Base-by-base conservation (phyloP, 2,113 vertebrate genomes). In the Centropristis striata region DNA sequence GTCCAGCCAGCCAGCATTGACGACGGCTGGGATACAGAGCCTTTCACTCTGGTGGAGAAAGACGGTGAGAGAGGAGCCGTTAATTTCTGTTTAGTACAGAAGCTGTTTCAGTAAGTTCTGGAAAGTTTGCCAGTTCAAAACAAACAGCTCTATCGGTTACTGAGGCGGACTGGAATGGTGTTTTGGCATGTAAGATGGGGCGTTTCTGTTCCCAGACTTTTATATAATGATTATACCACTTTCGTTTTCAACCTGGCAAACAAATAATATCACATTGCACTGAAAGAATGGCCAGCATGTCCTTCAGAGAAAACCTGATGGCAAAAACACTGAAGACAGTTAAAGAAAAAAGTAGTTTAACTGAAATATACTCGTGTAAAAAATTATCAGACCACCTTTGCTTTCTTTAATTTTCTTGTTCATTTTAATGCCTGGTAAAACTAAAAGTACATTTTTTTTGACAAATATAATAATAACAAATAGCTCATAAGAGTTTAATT, bases 1-100 rank as follows among this genome's bases (percentile, higher is more conserved):
- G 98, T 99, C 49, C 98, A 99, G 81, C 98, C 98, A 1, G 98
- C 98, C 0, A 90, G 84, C 8, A 75, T 97, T 4, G 90, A 94
- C 1, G 98, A 99, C 0, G 98, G 98, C 70, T 99, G 98, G 98
- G 97, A 99, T 44, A 97, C 97, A 0, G 97, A 99, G 54, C 98
- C 98, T 46, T 99, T 99, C 90, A 97, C 95, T 0, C 69, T 99
- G 93, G 96, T 95, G 61, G 98, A 99, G 86, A 97, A 94, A 85
- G 96, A 99, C 0, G 98, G 98, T 99, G 88, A 95, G 75, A 53
- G 12, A 5, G 47, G 7, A 66, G 13, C 1, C 10, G 0, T 74
- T 61, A 5, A 7, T 21, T 65, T 54, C 6, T 27, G 8, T 42
- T 27, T 53, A 0, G 5, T 23, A 32, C 7, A 51, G 12, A 37